phyloP scores from a whole-genome alignment of 2,888 invertebrate genomes.

The Prosapia bicincta region DNA sequence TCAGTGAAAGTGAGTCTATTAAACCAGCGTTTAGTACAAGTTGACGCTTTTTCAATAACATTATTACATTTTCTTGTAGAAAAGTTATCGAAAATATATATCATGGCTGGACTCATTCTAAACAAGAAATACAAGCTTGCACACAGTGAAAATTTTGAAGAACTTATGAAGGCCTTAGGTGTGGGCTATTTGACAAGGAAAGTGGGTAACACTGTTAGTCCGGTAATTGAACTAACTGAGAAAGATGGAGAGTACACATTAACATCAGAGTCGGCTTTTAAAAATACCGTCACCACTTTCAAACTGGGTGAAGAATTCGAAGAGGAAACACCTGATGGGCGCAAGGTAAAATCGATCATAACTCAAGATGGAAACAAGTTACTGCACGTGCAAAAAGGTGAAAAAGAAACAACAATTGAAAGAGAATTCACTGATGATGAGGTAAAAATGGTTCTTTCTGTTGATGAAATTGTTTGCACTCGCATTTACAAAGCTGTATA shows the following conservation, averaged over 20 bases:
- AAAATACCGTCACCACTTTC: constrained; percentile 79
- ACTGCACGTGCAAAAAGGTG: constrained; percentile 76
- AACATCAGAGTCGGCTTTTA: constrained; percentile 84
- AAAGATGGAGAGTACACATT: constrained; percentile 70
- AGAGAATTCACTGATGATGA: constrained; percentile 73
- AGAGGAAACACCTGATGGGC: constrained; percentile 86
- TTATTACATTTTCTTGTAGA: too few relatives aligned
- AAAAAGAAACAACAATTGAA: constrained; percentile 65
- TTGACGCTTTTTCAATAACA: too few relatives aligned
- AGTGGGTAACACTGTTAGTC: constrained; percentile 79
- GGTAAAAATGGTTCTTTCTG: constrained; percentile 72
- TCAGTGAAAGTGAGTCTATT: too few relatives aligned
- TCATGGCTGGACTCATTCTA: constrained; percentile 46
- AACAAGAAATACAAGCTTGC: constrained; percentile 68
- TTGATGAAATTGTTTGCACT: constrained; percentile 69
- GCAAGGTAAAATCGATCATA: constrained; percentile 70
- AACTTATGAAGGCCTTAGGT: constrained; percentile 84
- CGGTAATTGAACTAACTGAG: constrained; percentile 75
- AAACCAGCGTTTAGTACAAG: too few relatives aligned
- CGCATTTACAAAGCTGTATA: constrained; percentile 55
- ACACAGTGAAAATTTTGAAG: constrained; percentile 81
- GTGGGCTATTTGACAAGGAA: constrained; percentile 85
- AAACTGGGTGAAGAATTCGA: constrained; percentile 84
- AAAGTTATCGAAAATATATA: too few relatives aligned
- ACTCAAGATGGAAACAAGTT: constrained; percentile 77